Evolutionary conservation across 2,113 vertebrate genomes (phyloP), one percentile per base, ranked within the genome.

Genomic region (Pongo abelii): DNA sequence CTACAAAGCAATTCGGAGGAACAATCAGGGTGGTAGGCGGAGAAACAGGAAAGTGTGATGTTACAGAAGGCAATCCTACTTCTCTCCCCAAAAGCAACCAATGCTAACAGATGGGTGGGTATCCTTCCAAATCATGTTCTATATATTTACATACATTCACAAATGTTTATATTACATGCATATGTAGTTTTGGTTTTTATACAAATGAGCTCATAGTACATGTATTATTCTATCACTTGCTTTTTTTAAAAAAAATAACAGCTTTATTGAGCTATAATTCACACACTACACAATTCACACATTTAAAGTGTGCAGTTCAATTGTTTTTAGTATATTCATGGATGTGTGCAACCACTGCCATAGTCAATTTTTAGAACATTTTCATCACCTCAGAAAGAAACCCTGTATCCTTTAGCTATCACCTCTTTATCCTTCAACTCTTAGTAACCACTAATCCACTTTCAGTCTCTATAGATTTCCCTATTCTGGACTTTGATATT

Each of bases 151-250:
- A 95, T 95, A 95, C 89, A 93, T 95, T 95, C 85, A 75, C 46
- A 97, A 98, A 94, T 98, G 96, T 98, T 98, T 98, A 96, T 94
- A 96, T 97, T 93, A 32, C 89, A 94, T 96, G 74, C 86, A 97
- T 97, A 96, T 97, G 83, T 96, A 92, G 70, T 94, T 97, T 92
- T 64, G n/a, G 77, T 69, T 96, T 97, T 96, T 94, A 93, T 96
- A 89, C 93, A 96, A 97, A 97, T 96, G 95, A 97, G 64, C 43
- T 93, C 88, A 96, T 75, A 96, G 70, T 80, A 91, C 67, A 94
- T 95, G 83, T 70, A 97, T 96, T 97, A 89, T 96, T 97, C 84
- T 95, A 67, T 61, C 67, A 55, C 74, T 95, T 89, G 30, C 83
- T 97, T 97, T 94, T 84, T 52, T 10, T 2, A 0, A 59, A 96